A percentile compares a stretch with the other conserved stretches of the same genome.
phyloP scores from a whole-genome alignment of 2,113 vertebrate genomes.

The Eleginops maclovinus region DNA sequence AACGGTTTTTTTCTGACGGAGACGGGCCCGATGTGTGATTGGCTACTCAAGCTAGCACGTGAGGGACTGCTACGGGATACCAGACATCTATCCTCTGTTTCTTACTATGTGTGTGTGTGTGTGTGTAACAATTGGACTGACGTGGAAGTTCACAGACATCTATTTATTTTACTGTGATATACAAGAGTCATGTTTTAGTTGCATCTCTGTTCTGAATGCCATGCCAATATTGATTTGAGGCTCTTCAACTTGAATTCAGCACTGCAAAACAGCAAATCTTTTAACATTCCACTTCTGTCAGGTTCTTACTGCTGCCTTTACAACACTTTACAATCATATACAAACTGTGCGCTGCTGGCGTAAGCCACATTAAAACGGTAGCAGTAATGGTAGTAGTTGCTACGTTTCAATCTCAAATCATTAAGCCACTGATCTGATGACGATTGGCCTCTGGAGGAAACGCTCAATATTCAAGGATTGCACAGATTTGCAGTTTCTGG shows the following conservation, averaged over 20 bases:
- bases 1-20: slow-evolving; percentile 50
- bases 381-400: background rate
- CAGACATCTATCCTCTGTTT: background rate
- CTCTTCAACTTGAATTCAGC: too few relatives aligned
- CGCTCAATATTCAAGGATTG: too few relatives aligned
- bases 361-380: background rate
- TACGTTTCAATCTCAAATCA: background rate
- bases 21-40: slow-evolving; percentile 3
- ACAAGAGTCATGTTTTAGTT: background rate
- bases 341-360: background rate
- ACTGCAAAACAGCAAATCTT: too few relatives aligned
- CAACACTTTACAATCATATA: background rate
- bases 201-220: background rate
- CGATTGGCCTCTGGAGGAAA: too few relatives aligned
- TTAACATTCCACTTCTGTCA: background rate
- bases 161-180: background rate
- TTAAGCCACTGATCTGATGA: too few relatives aligned
- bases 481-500: too few relatives aligned
- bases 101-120: background rate
- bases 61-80: background rate
- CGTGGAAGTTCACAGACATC: too few relatives aligned
- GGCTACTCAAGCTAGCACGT: slow-evolving; percentile 25
- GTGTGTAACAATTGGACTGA: too few relatives aligned
- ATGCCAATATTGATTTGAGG: background rate
- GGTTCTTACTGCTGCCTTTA: background rate